Evolutionary conservation across 2,797 vertebrate genomes (phyloP), one percentile per base, ranked within the genome.

Genomic region (Cichlasoma orientale): DNA sequence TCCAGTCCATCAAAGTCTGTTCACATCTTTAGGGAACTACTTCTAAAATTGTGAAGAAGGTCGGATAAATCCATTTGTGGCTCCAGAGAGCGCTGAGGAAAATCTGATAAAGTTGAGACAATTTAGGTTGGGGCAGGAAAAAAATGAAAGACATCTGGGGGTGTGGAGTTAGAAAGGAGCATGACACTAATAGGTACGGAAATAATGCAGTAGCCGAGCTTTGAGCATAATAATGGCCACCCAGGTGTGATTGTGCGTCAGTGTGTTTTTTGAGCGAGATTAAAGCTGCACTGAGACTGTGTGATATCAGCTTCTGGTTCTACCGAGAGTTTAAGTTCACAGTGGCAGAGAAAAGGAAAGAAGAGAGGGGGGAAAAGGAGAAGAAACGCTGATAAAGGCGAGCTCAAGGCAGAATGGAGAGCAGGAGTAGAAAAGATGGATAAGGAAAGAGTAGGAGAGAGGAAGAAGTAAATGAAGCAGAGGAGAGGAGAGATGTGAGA

Each of bases 241-340:
- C 61, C 78, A 82, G 72, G 86, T 91, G 56, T 81, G 73, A 83
- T 76, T 12, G 55, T 72, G 73, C 69, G 56, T 44, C 57, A 47
- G 36, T 57, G 79, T 72, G 56, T 76, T 75, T 25, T 12, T 69
- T 52, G 38, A 21, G 36, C 59, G 73, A 88, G 88, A 90, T 91
- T 89, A 87, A 88, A 92, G 74, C 31, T 80, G 75, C 73, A 52
- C 75, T 61, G 86, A 86, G 70, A 77, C 80, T 84, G 75, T 89
- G 86, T 86, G 84, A 88, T 91, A 90, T 85, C 84, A 88, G 82
- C 78, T 88, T 83, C 80, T 85, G 80, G 78, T 83, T 84, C 87
- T 87, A 56, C 47, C 1, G 88, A 88, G 92, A 90, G 78, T 92
- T 91, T 90, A 86, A 88, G 86, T 92, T 92, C 88, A 90, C 90